Conservation (phyloP, 2,797 vertebrate genomes). For the Alfaro cultratus region DNA sequence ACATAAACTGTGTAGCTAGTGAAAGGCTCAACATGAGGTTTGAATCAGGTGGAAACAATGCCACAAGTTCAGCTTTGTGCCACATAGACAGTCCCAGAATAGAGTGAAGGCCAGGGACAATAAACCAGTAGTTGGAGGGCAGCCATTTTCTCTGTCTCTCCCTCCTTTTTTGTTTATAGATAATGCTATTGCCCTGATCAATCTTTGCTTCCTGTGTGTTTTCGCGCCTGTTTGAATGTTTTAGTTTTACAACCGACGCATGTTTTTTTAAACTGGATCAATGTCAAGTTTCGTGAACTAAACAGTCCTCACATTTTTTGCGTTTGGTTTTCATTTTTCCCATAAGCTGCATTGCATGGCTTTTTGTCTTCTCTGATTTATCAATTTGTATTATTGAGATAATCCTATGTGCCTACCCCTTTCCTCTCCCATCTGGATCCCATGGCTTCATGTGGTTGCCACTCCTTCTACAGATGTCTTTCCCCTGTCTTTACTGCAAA, state of each 20-base stretch:
- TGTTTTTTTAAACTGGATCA: conserved; percentile 11
- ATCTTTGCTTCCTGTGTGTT: conserved; percentile 1
- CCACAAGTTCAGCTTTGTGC: conserved; percentile 3
- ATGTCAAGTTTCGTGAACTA: conserved; percentile 34
- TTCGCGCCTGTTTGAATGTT: conserved; percentile 30
- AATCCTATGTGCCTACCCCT: conserved; percentile 30
- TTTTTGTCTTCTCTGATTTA: conserved; percentile 19
- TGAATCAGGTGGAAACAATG: conserved; percentile 7
- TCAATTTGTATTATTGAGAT: conserved; percentile 17
- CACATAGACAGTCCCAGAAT: conserved; percentile 13
- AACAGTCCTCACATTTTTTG: conserved; percentile 17
- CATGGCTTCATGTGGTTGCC: conserved; percentile 40
- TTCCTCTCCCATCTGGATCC: conserved; percentile 46
- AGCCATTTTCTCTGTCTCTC: conserved; percentile 27
- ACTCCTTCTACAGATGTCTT: conserved; percentile 55
- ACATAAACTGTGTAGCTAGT: neutral
- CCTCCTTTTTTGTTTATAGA: conserved; percentile 30
- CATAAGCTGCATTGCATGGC: neutral
- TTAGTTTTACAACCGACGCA: conserved; percentile 21
- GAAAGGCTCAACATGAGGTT: conserved; percentile 1
- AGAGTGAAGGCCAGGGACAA: conserved; percentile 14
- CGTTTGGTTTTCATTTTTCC: conserved; percentile 29
- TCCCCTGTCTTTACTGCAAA: conserved; percentile 35
- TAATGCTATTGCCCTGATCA: conserved; percentile 21
- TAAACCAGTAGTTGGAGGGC: conserved; percentile 28